These are phyloP conservation scores for Clarias laeviceps DNA, from an alignment of 2,797 vertebrate species.

Conservation along the genomic window DNA sequence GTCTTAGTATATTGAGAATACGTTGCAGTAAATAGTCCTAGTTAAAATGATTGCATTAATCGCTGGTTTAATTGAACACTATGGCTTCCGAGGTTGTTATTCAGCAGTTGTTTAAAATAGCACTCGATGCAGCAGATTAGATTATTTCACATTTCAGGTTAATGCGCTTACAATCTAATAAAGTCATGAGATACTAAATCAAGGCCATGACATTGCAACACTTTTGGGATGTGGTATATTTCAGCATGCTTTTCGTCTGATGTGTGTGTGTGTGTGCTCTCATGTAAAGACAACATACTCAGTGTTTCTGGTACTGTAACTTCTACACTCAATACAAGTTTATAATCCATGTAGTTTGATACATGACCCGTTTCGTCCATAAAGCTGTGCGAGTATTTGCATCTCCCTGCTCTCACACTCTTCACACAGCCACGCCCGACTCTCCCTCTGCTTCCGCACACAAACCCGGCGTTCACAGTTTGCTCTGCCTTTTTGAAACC, in stretches of 20 bases:
- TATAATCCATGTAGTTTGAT: too few species aligned
- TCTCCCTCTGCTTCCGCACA: too few species aligned
- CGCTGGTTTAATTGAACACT: not conserved
- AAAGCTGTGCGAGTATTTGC: too few species aligned
- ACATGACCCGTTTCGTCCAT: too few species aligned
- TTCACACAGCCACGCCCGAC: too few species aligned
- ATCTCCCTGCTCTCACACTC: too few species aligned
- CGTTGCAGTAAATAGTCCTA: not conserved
- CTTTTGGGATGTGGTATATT: not conserved
- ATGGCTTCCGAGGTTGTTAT: not conserved
- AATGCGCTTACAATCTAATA: not conserved
- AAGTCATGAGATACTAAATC: not conserved
- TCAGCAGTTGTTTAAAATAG: not conserved
- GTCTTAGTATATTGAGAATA: too few species aligned
- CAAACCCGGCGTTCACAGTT: too few species aligned
- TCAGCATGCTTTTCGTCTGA: not conserved
- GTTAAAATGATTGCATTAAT: not conserved
- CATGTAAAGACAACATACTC: too few species aligned
- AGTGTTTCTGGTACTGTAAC: not conserved
- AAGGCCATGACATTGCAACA: not conserved
- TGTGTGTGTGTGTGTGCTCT: not conserved
- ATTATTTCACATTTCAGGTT: not conserved
- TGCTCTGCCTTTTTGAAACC: too few species aligned
- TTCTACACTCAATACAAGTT: too few species aligned
- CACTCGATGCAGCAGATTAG: not conserved